A percentile compares a stretch with the other conserved stretches of the same genome.
Evolutionary conservation across 1,140 invertebrate genomes (phyloP).

Genomic region (Helicoverpa armigera): DNA sequence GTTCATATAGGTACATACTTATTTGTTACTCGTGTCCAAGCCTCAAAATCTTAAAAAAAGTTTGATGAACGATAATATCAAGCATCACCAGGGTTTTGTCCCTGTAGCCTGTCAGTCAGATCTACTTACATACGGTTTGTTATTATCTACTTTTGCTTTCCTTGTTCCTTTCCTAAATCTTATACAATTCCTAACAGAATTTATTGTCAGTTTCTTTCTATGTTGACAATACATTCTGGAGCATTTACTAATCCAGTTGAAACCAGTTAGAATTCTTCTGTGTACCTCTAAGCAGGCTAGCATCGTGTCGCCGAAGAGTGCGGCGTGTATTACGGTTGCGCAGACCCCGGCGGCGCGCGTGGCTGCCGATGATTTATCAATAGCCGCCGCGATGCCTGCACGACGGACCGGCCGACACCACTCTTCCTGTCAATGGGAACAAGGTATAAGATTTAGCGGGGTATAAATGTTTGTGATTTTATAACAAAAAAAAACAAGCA

Average conservation of each 20-base stretch:
- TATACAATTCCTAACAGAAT: no score
- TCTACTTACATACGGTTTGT: no score
- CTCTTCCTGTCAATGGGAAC: slow-evolving; percentile 63
- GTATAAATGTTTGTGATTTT: slow-evolving; percentile 1
- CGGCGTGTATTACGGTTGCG: slow-evolving; percentile 60
- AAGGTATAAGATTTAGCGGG: slow-evolving; percentile 53
- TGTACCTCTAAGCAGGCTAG: slow-evolving; percentile 15
- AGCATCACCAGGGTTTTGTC: no score
- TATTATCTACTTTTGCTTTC: no score
- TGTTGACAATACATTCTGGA: not conserved
- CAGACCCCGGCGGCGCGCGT: slow-evolving; percentile 76
- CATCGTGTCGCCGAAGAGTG: slow-evolving; percentile 30
- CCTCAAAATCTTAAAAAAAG: no score
- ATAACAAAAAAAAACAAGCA: not conserved
- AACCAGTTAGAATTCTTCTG: not conserved
- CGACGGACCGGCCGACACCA: slow-evolving; percentile 65
- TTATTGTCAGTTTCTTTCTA: no score
- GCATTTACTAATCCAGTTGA: not conserved
- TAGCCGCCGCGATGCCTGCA: slow-evolving; percentile 71
- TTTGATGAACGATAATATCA: no score
- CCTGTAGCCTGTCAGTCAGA: no score
- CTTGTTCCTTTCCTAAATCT: no score
- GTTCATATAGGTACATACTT: no score
- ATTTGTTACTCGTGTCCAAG: no score
- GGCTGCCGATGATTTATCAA: slow-evolving; percentile 81